Conservation (phyloP, 2,888 invertebrate species). For the Yponomeuta plumbellus region DNA sequence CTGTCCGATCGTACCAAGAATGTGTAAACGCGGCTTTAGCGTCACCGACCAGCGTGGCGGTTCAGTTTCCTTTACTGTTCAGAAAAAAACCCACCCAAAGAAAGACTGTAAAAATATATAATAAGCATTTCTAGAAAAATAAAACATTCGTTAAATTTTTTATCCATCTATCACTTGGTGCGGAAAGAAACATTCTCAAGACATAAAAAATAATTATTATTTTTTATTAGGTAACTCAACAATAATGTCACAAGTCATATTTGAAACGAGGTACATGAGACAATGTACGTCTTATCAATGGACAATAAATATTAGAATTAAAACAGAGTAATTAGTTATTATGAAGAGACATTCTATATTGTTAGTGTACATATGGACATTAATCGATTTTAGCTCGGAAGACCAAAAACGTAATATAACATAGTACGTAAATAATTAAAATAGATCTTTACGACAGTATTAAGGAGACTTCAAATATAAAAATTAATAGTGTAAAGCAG, state of each 20-base stretch:
- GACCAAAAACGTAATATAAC: slow-evolving; percentile 49
- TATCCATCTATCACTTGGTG: too few relatives aligned
- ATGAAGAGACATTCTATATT: slow-evolving; percentile 18
- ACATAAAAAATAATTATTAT: slow-evolving; percentile 34
- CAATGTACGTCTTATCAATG: slow-evolving; percentile 26
- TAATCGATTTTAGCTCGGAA: slow-evolving; percentile 39
- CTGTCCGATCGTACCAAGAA: too few relatives aligned
- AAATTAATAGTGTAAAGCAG: slow-evolving; percentile 32
- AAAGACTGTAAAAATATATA: too few relatives aligned
- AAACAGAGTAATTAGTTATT: slow-evolving; percentile 5
- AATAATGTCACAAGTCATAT: slow-evolving; percentile 63
- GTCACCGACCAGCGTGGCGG: too few relatives aligned
- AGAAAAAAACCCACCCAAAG: too few relatives aligned
- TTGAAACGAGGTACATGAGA: slow-evolving; percentile 34
- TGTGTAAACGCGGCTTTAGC: too few relatives aligned
- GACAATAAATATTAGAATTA: slow-evolving; percentile 12
- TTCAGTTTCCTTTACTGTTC: too few relatives aligned
- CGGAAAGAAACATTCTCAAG: background rate
- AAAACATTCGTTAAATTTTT: too few relatives aligned
- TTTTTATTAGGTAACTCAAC: slow-evolving; percentile 72
- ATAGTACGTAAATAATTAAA: slow-evolving; percentile 36
- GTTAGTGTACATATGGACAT: slow-evolving; percentile 46
- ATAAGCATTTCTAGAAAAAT: too few relatives aligned
- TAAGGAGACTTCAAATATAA: slow-evolving; percentile 10
- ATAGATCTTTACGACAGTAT: background rate